phyloP scores from a whole-genome alignment of 92 coral and sea anemone species.

The Isaurus tuberculatus region DNA sequence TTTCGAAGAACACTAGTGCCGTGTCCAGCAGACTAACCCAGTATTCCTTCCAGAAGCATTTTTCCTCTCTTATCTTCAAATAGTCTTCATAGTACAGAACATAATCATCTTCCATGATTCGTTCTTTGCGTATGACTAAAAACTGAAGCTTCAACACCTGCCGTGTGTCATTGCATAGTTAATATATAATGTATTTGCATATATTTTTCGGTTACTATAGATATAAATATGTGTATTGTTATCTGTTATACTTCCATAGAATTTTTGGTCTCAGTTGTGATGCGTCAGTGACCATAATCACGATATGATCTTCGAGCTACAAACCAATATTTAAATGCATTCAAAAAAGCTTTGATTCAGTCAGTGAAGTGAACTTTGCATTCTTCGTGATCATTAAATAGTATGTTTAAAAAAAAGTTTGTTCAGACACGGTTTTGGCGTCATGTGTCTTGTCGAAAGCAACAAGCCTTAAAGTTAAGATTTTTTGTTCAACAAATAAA shows the following conservation, averaged over 20 bases:
- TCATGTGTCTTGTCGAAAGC: too few relatives aligned
- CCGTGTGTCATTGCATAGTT: background rate
- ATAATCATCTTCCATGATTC: constrained; percentile 7
- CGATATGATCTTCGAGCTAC: background rate
- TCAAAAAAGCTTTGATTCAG: background rate
- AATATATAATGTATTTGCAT: background rate
- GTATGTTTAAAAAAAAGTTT: too few relatives aligned
- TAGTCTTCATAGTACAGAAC: constrained; percentile 64
- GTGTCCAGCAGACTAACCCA: constrained; percentile 71
- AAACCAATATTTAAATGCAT: background rate
- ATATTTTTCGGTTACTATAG: background rate
- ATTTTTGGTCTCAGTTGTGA: background rate
- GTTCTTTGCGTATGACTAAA: background rate
- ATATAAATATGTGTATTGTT: background rate
- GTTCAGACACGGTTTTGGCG: too few relatives aligned
- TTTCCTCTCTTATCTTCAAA: constrained; percentile 63
- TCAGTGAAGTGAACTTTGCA: too few relatives aligned
- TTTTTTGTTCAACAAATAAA: too few relatives aligned
- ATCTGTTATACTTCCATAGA: background rate
- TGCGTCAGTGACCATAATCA: background rate
- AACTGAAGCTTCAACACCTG: background rate
- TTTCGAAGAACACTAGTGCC: constrained; percentile 70
- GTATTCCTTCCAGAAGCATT: constrained; percentile 65
- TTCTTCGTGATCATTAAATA: too few relatives aligned
- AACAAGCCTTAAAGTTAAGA: too few relatives aligned